A percentile compares a stretch with the other conserved stretches of the same genome.
These are phyloP conservation scores for Cyprinus carpio DNA, from an alignment of 2,113 vertebrate species.

Conservation along the genomic window DNA sequence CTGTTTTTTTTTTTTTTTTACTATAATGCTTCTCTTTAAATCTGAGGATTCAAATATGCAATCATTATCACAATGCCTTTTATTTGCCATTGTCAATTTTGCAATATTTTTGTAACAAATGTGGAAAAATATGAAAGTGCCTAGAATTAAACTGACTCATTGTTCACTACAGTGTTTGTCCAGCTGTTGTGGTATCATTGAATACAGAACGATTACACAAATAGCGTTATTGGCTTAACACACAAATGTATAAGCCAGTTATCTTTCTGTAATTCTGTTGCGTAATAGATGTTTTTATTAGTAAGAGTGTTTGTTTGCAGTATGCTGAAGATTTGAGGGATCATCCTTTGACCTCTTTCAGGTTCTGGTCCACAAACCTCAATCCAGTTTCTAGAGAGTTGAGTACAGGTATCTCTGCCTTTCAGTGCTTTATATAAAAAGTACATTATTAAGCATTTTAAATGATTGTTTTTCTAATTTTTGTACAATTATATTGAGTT, in stretches of 20 bases:
- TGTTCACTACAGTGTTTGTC: not conserved
- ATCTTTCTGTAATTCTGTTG: not conserved
- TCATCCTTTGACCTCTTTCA: no score
- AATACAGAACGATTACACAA: not conserved
- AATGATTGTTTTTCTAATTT: no score
- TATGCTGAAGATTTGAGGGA: no score
- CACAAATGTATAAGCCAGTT: not conserved
- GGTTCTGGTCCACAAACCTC: no score
- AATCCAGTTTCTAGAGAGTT: no score
- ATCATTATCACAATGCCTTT: not conserved
- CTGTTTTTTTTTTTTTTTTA: not conserved
- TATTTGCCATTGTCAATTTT: conserved; percentile 6
- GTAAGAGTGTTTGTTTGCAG: not conserved
- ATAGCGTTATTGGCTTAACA: not conserved
- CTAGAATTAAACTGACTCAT: conserved; percentile 23
- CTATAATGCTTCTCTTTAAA: conserved; percentile 10
- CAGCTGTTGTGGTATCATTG: not conserved
- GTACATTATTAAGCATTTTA: no score
- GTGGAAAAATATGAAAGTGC: not conserved
- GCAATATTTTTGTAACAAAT: conserved; percentile 28
- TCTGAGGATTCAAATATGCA: not conserved
- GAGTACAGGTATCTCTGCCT: no score
- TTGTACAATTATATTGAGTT: no score
- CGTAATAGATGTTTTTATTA: not conserved
- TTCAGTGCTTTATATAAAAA: no score